These are phyloP conservation scores for Ornithoptera priamus DNA, from an alignment of 2,888 invertebrate species.

Conservation along the genomic window DNA sequence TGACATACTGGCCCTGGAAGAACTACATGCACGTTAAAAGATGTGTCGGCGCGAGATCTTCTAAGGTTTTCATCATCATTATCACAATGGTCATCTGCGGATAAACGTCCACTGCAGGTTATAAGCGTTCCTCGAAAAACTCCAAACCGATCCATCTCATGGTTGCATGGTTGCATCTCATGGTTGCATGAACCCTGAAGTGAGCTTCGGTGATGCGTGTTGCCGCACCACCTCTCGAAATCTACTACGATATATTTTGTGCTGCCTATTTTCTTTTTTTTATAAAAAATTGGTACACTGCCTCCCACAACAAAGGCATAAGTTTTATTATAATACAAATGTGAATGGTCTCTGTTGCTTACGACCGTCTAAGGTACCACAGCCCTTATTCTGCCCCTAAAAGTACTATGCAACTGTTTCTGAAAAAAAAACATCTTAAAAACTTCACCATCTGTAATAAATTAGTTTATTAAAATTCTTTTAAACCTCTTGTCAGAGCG, in stretches of 20 bases:
- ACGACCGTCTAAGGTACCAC: no score
- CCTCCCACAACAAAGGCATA: no score
- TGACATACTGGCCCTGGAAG: constrained; percentile 62
- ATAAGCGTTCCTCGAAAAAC: not conserved
- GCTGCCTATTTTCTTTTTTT: no score
- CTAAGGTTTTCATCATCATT: constrained; percentile 44
- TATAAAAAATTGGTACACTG: no score
- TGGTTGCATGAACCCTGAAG: no score
- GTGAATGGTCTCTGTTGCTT: no score
- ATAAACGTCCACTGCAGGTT: not conserved
- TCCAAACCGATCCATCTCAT: not conserved
- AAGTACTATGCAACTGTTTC: not conserved
- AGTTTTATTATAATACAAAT: no score
- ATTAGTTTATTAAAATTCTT: not conserved
- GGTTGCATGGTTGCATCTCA: no score
- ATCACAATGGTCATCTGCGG: not conserved
- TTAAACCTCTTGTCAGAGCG: constrained; percentile 46
- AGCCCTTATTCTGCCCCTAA: no score
- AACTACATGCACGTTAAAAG: constrained; percentile 37
- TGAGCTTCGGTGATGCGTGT: no score
- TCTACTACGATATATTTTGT: no score
- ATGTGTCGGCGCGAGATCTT: constrained; percentile 44
- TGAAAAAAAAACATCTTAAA: not conserved
- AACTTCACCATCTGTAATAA: not conserved
- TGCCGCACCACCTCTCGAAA: no score